Evolutionary conservation across 2,113 vertebrate species (phyloP), one percentile per base, ranked within the genome.

Genomic region (Anthoscopus minutus): DNA sequence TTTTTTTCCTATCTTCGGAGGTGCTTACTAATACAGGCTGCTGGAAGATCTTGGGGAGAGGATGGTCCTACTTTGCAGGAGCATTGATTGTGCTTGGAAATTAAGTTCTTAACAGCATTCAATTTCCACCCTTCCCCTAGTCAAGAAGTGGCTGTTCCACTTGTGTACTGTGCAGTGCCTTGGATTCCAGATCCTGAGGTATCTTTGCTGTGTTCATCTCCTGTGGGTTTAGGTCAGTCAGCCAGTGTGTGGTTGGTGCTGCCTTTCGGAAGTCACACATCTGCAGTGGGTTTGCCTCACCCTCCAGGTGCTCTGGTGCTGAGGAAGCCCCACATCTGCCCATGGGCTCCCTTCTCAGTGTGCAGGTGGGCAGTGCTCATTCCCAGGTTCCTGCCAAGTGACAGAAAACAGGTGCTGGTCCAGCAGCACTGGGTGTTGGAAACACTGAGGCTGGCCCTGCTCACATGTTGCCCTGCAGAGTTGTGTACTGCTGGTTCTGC

Each of bases 291-390:
- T 37, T 54, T n/a, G 10, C 48, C 35, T 27, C 31, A 21, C 61
- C 56, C 77, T 38, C 23, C 54, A 30, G 69, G 20, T 28, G n/a
- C 58, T 65, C 42, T 35, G 51, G 17, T 48, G 70, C 65, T 48
- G 35, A 37, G 48, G 30, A 76, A 78, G 45, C 42, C 76, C 35
- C 53, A 35, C 3, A 9, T 11, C 22, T 38, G 5, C 6, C 57
- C 10, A 0, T 3, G 23, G 67, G n/a, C 7, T 47, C 31, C n/a
- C 47, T 50, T 54, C n/a, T 50, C 2, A 0, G 47, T 5, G 1
- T 38, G 61, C 53, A 73, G 56, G 19, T 4, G 5, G 30, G 27
- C 8, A 27, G 6, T 7, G n/a, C 35, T n/a, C 28, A 1, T 40
- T 35, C 38, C 58, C 38, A 16, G 35, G 27, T 23, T 89, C 81